These are phyloP conservation scores for Linyphia triangularis DNA, from an alignment of 2,888 invertebrate genomes.

Conservation along the genomic window DNA sequence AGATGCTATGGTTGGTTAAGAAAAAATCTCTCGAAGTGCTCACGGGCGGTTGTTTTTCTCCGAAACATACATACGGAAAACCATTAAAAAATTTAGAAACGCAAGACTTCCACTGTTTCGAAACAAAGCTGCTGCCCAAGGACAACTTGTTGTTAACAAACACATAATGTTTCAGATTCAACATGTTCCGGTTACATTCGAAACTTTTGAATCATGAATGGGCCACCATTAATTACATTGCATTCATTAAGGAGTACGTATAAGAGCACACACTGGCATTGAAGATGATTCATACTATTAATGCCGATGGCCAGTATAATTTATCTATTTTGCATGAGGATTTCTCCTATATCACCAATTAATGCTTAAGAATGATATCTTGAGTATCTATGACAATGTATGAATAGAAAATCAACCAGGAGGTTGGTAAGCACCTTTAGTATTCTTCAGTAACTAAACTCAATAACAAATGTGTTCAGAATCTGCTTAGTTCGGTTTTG, in stretches of 20 bases:
- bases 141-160: neutral
- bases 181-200: neutral
- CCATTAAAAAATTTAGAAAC: slow-evolving; percentile 19
- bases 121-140: neutral
- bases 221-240: neutral
- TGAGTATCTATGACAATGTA: too few species aligned
- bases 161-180: neutral
- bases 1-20: slow-evolving; percentile 57
- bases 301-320: too few species aligned
- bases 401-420: too few species aligned
- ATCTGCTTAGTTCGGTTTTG: too few species aligned
- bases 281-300: too few species aligned
- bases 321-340: too few species aligned
- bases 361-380: too few species aligned
- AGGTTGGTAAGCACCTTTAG: too few species aligned
- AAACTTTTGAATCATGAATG: neutral
- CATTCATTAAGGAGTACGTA: neutral
- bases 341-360: too few species aligned
- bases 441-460: too few species aligned
- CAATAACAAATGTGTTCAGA: too few species aligned
- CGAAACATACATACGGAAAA: slow-evolving; percentile 57
- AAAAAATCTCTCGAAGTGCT: slow-evolving; percentile 19
- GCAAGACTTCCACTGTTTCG: slow-evolving; percentile 50
- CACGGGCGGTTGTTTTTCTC: slow-evolving; percentile 47
- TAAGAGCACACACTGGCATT: neutral